Evolutionary conservation across 2,888 invertebrate species (phyloP).

Genomic region (Nipponacmea schrenckii): DNA sequence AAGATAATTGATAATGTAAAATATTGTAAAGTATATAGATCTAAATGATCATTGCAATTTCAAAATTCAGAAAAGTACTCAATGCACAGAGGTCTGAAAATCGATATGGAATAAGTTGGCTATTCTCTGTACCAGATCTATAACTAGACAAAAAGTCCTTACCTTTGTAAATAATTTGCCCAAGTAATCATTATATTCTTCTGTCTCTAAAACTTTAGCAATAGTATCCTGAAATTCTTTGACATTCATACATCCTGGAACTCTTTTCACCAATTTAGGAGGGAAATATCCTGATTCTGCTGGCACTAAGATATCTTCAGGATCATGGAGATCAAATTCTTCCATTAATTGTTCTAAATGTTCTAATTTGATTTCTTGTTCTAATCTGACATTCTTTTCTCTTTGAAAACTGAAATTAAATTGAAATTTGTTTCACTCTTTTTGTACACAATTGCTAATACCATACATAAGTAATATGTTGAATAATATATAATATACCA

Average conservation of each 20-base stretch:
- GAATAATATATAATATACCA: too few species aligned
- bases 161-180: slow-evolving; percentile 66
- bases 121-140: too few species aligned
- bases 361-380: slow-evolving; percentile 63
- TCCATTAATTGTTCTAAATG: slow-evolving; percentile 63
- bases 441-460: too few species aligned
- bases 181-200: slow-evolving; percentile 63
- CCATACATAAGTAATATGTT: too few species aligned
- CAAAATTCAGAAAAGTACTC: too few species aligned
- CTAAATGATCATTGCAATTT: too few species aligned
- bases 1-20: too few species aligned
- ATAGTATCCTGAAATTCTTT: slow-evolving; percentile 64
- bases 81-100: too few species aligned
- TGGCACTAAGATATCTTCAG: slow-evolving; percentile 49
- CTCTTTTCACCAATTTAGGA: slow-evolving; percentile 48
- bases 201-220: slow-evolving; percentile 56
- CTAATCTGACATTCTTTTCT: slow-evolving; percentile 56
- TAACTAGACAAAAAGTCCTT: background rate
- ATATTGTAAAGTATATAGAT: too few species aligned
- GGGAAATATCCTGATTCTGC: slow-evolving; percentile 54
- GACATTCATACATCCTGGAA: slow-evolving; percentile 61
- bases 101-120: too few species aligned
- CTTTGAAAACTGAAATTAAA: slow-evolving; percentile 53
- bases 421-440: background rate
- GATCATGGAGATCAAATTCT: slow-evolving; percentile 57